Evolutionary conservation across 2,113 vertebrate genomes (phyloP).

Genomic region (Paratilapia polleni): DNA sequence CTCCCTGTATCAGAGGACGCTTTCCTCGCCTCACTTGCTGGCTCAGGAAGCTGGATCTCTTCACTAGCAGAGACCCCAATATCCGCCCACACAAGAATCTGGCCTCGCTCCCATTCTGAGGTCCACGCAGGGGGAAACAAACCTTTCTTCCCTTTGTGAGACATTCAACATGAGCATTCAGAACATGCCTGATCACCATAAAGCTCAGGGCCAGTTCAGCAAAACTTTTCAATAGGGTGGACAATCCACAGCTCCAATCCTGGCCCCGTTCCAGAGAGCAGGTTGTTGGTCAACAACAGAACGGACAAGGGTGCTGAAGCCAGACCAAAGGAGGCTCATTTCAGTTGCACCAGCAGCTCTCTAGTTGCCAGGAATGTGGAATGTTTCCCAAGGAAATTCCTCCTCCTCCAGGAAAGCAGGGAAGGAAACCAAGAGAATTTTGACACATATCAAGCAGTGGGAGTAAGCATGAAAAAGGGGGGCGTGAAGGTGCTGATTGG

Average conservation of each 20-base stretch:
- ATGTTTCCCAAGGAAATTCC: constrained; percentile 76
- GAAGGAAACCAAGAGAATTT: constrained; percentile 70
- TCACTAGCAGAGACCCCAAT: constrained; percentile 49
- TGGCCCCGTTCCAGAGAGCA: constrained; percentile 6
- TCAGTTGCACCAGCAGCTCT: constrained; percentile 36
- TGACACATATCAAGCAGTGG: constrained; percentile 67
- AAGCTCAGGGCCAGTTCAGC: constrained; percentile 43
- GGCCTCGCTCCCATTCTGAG: constrained; percentile 57
- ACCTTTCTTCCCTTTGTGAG: constrained; percentile 60
- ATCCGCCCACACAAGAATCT: constrained; percentile 64
- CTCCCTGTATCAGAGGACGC: constrained; percentile 60
- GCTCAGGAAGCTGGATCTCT: constrained; percentile 50
- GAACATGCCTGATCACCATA: constrained; percentile 20
- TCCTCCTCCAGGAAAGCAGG: constrained; percentile 67
- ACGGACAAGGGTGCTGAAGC: neutral
- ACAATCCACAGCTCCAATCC: constrained; percentile 1
- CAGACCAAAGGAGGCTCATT: constrained; percentile 1
- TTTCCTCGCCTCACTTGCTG: constrained; percentile 46
- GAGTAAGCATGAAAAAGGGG: constrained; percentile 39
- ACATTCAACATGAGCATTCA: constrained; percentile 53
- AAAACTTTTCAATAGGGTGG: constrained; percentile 49
- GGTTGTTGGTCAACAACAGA: constrained; percentile 63
- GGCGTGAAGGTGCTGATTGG: constrained; percentile 50
- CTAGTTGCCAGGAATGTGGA: constrained; percentile 68
- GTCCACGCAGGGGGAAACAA: constrained; percentile 55